Evolutionary conservation across 1,140 invertebrate genomes (phyloP).

Genomic region (Sarcophaga peregrina): DNA sequence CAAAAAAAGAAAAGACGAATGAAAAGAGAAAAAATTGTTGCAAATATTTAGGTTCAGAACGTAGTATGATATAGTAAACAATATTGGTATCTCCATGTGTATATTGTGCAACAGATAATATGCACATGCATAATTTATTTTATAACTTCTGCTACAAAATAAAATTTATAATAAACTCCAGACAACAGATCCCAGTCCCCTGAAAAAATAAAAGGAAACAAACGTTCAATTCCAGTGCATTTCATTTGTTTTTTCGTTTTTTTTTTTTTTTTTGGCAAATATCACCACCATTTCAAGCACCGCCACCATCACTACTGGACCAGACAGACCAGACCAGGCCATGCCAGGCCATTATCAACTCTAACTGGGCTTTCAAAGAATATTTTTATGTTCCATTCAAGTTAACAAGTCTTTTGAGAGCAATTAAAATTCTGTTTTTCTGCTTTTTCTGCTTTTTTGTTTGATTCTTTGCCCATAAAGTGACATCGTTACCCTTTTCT

Average conservation of each 20-base stretch:
- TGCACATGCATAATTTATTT: constrained; percentile 41
- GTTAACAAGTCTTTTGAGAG: constrained; percentile 36
- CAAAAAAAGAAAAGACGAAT: no score
- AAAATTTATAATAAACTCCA: background rate
- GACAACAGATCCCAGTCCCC: background rate
- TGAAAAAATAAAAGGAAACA: background rate
- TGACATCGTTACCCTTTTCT: background rate
- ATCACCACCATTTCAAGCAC: background rate
- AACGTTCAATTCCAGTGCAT: background rate
- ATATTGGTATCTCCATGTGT: background rate
- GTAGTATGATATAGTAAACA: background rate
- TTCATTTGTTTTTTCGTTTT: no score
- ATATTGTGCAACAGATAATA: background rate
- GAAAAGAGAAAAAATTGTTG: background rate
- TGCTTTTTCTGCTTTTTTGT: no score
- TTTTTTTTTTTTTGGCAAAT: background rate
- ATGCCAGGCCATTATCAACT: no score
- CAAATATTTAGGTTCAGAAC: background rate
- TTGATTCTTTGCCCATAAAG: background rate
- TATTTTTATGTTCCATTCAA: background rate
- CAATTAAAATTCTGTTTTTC: constrained; percentile 14
- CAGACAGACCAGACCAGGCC: no score
- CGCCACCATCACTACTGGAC: no score
- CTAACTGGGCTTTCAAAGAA: background rate
- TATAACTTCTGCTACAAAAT: constrained; percentile 31